Percentiles rank a stretch among this genome's conserved stretches.
Conservation (phyloP, 2,888 invertebrate species). For the Teinopalpus imperialis region DNA sequence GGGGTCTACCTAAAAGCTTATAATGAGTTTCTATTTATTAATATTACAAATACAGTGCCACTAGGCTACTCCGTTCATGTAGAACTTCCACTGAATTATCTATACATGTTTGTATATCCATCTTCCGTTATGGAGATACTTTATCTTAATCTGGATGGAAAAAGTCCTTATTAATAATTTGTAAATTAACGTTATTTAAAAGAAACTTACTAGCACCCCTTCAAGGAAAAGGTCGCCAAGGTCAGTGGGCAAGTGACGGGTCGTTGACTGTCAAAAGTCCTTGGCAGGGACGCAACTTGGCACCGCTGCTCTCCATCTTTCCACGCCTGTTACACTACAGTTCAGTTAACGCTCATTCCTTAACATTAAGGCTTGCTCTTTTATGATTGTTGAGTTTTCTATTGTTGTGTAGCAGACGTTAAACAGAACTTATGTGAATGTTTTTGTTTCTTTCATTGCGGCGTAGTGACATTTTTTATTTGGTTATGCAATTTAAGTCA, state of each 20-base stretch:
- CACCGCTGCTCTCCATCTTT: slow-evolving; percentile 11
- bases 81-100: too few relatives aligned
- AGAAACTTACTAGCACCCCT: not conserved
- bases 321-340: slow-evolving; percentile 28
- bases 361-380: slow-evolving; percentile 36
- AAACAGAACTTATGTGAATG: slow-evolving; percentile 9
- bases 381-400: slow-evolving; percentile 17
- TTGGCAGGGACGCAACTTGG: slow-evolving; percentile 28
- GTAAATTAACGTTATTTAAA: too few relatives aligned
- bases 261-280: slow-evolving; percentile 25
- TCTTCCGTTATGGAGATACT: too few relatives aligned
- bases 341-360: slow-evolving; percentile 39
- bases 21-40: too few relatives aligned
- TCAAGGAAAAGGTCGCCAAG: slow-evolving; percentile 20
- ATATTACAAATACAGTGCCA: too few relatives aligned
- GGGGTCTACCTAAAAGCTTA: too few relatives aligned
- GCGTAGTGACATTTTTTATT: not conserved
- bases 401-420: slow-evolving; percentile 9
- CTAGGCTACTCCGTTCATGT: too few relatives aligned
- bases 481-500: not conserved
- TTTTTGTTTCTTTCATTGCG: slow-evolving; percentile 4
- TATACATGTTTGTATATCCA: too few relatives aligned
- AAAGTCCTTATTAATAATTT: too few relatives aligned
- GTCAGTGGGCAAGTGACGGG: slow-evolving; percentile 25
- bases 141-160: too few relatives aligned